Evolutionary conservation across 2,888 invertebrate genomes (phyloP).

Genomic region (Cerceris ruficornis): DNA sequence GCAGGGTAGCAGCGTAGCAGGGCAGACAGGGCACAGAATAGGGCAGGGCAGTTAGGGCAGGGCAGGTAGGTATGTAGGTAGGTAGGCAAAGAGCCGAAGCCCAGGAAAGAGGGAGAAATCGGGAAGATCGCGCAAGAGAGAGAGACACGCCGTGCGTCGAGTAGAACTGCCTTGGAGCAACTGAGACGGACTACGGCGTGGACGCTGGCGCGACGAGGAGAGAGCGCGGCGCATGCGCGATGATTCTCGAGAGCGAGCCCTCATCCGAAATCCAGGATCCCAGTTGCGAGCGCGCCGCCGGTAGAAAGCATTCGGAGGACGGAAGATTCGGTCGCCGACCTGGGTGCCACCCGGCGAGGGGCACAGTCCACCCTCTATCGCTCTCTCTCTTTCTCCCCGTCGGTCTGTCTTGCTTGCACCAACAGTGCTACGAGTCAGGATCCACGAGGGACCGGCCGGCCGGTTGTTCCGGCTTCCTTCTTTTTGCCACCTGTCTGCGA

Average conservation of each 20-base stretch:
- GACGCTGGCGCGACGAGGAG: slow-evolving; percentile 23
- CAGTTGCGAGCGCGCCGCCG: slow-evolving; percentile 70
- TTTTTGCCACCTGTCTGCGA: slow-evolving; percentile 3
- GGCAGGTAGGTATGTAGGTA: slow-evolving; percentile 12
- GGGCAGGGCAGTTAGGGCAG: slow-evolving; percentile 12
- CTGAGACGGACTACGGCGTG: slow-evolving; percentile 8
- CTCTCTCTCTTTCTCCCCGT: slow-evolving; percentile 26
- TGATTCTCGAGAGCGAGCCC: slow-evolving; percentile 61
- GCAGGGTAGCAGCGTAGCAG: slow-evolving; percentile 11
- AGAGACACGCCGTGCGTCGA: slow-evolving; percentile 1
- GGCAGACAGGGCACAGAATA: slow-evolving; percentile 15
- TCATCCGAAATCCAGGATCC: slow-evolving; percentile 68
- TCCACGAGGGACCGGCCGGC: slow-evolving; percentile 66
- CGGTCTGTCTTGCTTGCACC: slow-evolving; percentile 18
- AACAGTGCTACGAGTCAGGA: slow-evolving; percentile 59
- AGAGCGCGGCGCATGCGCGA: slow-evolving; percentile 59
- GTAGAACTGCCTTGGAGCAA: slow-evolving; percentile 16
- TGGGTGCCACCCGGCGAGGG: slow-evolving; percentile 60
- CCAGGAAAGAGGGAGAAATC: not conserved
- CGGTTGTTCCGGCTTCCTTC: slow-evolving; percentile 26
- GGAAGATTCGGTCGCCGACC: slow-evolving; percentile 62
- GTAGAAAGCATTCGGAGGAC: slow-evolving; percentile 62
- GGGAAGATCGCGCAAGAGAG: not conserved
- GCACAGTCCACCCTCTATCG: slow-evolving; percentile 54
- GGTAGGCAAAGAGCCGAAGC: slow-evolving; percentile 14